phyloP scores from a whole-genome alignment of 2,797 vertebrate species.

The Alectoris magna region DNA sequence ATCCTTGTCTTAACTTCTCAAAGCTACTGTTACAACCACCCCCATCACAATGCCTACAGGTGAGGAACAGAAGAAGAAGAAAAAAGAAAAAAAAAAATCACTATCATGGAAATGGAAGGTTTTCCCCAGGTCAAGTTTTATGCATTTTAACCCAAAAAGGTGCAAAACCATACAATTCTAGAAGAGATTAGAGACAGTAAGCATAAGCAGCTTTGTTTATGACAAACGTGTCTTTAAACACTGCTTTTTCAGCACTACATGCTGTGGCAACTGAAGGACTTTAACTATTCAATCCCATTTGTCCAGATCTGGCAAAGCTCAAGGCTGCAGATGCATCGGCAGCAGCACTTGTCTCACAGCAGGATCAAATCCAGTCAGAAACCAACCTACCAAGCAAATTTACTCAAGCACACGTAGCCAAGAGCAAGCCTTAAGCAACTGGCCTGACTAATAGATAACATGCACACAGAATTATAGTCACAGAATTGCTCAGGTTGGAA shows the following conservation, averaged over 20 bases:
- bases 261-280: not conserved
- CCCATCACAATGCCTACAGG: not conserved
- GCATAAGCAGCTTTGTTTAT: not conserved
- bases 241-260: not conserved
- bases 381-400: not conserved
- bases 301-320: not conserved
- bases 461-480: no score
- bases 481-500: no score
- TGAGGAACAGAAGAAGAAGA: not conserved
- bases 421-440: not conserved
- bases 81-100: not conserved
- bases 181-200: not conserved
- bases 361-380: conserved; percentile 5
- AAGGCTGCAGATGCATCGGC: not conserved
- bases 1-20: not conserved
- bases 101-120: not conserved
- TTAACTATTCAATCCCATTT: not conserved
- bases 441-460: not conserved
- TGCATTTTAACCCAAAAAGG: not conserved
- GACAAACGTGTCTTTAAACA: not conserved
- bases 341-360: not conserved
- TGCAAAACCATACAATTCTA: not conserved
- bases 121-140: not conserved
- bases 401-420: not conserved
- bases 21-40: not conserved